These are phyloP conservation scores for Cynopterus sphinx DNA, from an alignment of 2,797 vertebrate species.

Conservation along the genomic window DNA sequence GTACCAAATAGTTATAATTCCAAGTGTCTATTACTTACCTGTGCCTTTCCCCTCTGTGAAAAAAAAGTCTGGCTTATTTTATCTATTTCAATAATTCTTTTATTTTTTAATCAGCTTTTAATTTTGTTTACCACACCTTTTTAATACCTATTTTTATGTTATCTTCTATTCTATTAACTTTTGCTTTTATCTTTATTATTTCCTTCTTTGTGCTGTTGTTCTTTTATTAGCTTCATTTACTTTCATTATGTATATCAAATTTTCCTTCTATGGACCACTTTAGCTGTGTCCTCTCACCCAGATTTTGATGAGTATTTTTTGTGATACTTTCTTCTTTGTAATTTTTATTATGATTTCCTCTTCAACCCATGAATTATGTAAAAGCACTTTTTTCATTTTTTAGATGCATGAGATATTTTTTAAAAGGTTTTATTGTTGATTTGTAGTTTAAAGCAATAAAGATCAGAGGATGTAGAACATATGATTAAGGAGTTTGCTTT, in stretches of 20 bases:
- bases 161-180: background rate
- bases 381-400: background rate
- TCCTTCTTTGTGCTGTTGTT: background rate
- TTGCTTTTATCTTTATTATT: background rate
- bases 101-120: background rate
- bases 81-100: background rate
- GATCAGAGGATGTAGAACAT: background rate
- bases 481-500: constrained; percentile 2
- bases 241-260: background rate
- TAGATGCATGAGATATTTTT: background rate
- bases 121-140: background rate
- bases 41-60: background rate
- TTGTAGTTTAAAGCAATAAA: constrained; percentile 27
- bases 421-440: background rate
- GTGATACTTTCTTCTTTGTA: background rate
- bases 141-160: background rate
- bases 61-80: background rate
- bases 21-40: background rate
- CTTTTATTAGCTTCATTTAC: background rate
- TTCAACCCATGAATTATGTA: background rate
- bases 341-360: background rate
- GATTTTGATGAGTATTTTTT: constrained; percentile 16
- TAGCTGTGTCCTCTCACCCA: background rate
- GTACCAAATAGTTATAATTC: background rate
- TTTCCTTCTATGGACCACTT: background rate